These are phyloP conservation scores for Trogon melanurus DNA, from an alignment of 2,113 vertebrate genomes.

Conservation along the genomic window DNA sequence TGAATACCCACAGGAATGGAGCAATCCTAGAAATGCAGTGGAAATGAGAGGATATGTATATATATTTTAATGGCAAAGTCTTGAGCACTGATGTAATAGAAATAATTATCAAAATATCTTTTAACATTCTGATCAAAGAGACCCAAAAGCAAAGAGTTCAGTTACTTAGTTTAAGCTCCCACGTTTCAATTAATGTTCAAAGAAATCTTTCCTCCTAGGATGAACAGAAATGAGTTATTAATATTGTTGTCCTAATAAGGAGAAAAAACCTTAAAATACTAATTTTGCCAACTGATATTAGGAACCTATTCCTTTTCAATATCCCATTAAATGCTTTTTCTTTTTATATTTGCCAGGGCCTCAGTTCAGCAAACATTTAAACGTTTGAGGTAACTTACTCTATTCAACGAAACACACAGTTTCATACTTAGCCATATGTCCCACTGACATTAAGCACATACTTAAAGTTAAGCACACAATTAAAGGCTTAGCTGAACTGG, in stretches of 20 bases:
- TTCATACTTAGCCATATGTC: constrained; percentile 50
- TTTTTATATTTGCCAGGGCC: background rate
- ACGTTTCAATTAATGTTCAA: background rate
- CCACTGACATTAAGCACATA: constrained; percentile 48
- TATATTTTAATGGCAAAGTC: background rate
- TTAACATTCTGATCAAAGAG: constrained; percentile 42
- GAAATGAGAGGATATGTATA: background rate
- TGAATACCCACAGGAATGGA: background rate
- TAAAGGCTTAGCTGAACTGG: constrained; percentile 48
- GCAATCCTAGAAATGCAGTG: background rate
- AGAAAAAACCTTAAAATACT: background rate
- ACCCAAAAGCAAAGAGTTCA: background rate
- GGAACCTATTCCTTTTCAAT: background rate
- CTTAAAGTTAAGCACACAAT: constrained; percentile 62
- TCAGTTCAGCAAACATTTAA: constrained; percentile 9
- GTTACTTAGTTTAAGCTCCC: constrained; percentile 1
- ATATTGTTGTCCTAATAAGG: background rate
- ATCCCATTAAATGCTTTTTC: background rate
- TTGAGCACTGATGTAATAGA: background rate
- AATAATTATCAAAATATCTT: constrained; percentile 25
- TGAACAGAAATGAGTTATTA: constrained; percentile 30
- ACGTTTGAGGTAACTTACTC: background rate
- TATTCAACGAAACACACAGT: background rate
- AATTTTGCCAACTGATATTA: background rate
- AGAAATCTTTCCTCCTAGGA: background rate